These are phyloP conservation scores for Heterotis niloticus DNA, from an alignment of 2,113 vertebrate genomes.

Conservation along the genomic window DNA sequence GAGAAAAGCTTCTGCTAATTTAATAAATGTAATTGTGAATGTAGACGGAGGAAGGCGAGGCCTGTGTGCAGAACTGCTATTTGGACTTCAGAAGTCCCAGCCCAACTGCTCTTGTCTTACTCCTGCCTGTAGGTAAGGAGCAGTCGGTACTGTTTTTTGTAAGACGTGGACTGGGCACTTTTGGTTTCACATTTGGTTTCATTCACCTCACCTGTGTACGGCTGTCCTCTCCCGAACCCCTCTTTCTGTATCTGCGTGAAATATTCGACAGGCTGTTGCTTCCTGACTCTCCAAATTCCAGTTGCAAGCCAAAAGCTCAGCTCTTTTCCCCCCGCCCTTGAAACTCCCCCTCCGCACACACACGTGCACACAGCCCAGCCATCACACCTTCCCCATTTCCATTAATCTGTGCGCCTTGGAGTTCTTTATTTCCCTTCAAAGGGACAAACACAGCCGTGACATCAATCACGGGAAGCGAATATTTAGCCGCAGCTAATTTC, in stretches of 20 bases:
- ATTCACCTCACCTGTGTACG: neutral
- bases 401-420: constrained; percentile 58
- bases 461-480: constrained; percentile 70
- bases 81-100: too few relatives aligned
- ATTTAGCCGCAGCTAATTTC: constrained; percentile 72
- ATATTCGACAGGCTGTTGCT: neutral
- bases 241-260: neutral
- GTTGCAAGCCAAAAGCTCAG: too few relatives aligned
- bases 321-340: too few relatives aligned
- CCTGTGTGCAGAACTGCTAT: too few relatives aligned
- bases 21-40: neutral
- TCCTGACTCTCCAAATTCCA: too few relatives aligned
- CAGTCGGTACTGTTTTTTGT: too few relatives aligned
- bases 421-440: constrained; percentile 65
- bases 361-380: constrained; percentile 31
- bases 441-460: constrained; percentile 60
- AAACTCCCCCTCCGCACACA: constrained; percentile 27
- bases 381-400: constrained; percentile 42
- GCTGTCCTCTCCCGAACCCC: neutral
- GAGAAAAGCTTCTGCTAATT: too few relatives aligned
- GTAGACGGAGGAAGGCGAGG: too few relatives aligned
- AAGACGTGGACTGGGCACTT: neutral
- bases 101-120: too few relatives aligned
- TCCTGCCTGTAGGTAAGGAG: too few relatives aligned
- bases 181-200: neutral